phyloP scores from a whole-genome alignment of 2,113 vertebrate species.

The Nanger granti region DNA sequence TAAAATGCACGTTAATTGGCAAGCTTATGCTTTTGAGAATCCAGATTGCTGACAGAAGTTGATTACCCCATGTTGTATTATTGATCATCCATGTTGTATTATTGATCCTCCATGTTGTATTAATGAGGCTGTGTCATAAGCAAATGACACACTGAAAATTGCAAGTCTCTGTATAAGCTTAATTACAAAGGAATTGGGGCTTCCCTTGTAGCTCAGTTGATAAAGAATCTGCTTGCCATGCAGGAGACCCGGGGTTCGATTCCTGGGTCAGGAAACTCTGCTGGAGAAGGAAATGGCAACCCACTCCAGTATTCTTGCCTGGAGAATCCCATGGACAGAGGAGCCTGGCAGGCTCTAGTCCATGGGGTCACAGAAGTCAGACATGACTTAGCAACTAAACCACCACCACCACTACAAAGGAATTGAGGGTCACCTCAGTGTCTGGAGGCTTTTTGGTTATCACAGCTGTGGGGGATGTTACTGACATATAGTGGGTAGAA shows the following conservation, averaged over 20 bases:
- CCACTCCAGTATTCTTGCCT: not conserved
- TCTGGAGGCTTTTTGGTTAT: not conserved
- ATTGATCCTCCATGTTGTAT: not conserved
- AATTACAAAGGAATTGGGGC: conserved; percentile 11
- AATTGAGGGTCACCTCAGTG: not conserved
- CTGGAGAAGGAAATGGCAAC: not conserved
- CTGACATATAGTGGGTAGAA: not conserved
- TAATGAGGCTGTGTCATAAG: not conserved
- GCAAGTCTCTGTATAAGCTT: not conserved
- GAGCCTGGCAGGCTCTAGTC: not conserved
- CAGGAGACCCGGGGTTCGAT: not conserved
- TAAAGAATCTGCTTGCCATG: not conserved
- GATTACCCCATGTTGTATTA: not conserved
- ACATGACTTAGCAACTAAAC: not conserved
- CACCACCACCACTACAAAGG: not conserved
- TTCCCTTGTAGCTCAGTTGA: not conserved
- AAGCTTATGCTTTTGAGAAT: conserved; percentile 12
- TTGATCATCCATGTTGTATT: not conserved
- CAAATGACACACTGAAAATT: not conserved
- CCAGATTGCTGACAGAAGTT: not conserved
- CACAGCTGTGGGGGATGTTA: not conserved
- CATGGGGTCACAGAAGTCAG: not conserved
- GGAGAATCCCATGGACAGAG: not conserved
- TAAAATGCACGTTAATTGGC: conserved; percentile 12
- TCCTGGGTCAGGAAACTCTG: not conserved